Conservation (phyloP, 2,888 invertebrate genomes). For the Diarsia dahlii region DNA sequence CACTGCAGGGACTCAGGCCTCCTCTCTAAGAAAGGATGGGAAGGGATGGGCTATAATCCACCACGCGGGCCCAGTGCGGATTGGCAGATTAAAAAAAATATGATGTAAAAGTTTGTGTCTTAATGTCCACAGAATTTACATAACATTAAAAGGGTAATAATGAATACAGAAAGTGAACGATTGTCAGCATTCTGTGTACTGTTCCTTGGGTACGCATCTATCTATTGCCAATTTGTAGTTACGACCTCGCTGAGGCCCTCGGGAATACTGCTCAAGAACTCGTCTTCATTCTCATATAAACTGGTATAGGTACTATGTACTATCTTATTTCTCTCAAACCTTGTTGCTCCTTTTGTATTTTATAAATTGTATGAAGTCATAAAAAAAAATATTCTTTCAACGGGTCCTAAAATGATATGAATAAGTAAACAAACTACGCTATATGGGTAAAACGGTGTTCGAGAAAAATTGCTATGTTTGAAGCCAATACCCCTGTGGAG, state of each 20-base stretch:
- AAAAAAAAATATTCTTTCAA: neutral
- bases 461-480: neutral
- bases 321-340: constrained; percentile 27
- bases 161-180: constrained; percentile 15
- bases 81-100: too few species aligned
- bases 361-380: constrained; percentile 26
- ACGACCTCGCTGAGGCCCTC: constrained; percentile 39
- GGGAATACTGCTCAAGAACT: constrained; percentile 53
- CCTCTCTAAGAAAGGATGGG: too few species aligned
- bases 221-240: constrained; percentile 64
- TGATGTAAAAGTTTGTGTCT: neutral
- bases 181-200: constrained; percentile 43
- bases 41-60: too few species aligned
- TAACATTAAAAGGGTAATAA: neutral
- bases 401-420: neutral
- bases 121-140: neutral
- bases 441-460: neutral
- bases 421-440: neutral
- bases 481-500: neutral
- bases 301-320: constrained; percentile 17
- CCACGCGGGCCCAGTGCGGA: too few species aligned
- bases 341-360: constrained; percentile 25
- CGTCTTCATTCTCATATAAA: constrained; percentile 40
- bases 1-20: too few species aligned
- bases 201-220: constrained; percentile 39